Base-by-base conservation (phyloP, 2,797 vertebrate genomes). In the Scyliorhinus canicula region DNA sequence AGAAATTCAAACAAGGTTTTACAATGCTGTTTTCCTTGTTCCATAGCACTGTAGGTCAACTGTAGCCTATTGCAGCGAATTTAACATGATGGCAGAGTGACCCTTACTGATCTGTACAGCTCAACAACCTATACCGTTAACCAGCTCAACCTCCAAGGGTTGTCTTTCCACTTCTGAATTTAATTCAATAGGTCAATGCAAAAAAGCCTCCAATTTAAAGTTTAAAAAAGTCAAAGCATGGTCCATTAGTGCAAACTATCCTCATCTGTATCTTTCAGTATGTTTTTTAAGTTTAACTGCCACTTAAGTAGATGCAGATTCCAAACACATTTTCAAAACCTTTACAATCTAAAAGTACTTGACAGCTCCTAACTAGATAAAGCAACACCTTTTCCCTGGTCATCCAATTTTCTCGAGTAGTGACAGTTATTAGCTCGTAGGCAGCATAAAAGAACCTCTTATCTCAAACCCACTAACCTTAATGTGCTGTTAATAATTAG, bases 401-500 rank as follows among this genome's bases (percentile, higher is more conserved):
- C 44, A 67, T 35, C 47, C 26, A 47, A 71, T 69, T 71, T 93
- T 93, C 47, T 47, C 47, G 47, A 69, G 44, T 44, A 35, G 44
- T 50, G 93, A 71, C 44, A 71, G 65, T 93, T 52, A 71, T 67
- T 93, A 93, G 14, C 12, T 69, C 47, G 40, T 93, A 69, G 44
- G 47, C 60, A 65, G 88, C 88, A 93, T 71, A 71, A 93, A 65
- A 71, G 44, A 93, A 52, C 4, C 47, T 69, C 65, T 69, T 67
- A 69, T 52, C 47, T 93, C 67, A 93, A 93, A 93, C 44, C 65
- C 44, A 40, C 65, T 47, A 71, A 11, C 65, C 28, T 93, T 93
- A 93, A 71, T 93, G 65, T 35, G 14, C 11, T 93, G 65, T 52
- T 71, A 69, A 93, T 93, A 65, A 93, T 93, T 93, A 52, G 26